Conservation (phyloP, 2,888 invertebrate species). For the Eristalis pertinax region DNA sequence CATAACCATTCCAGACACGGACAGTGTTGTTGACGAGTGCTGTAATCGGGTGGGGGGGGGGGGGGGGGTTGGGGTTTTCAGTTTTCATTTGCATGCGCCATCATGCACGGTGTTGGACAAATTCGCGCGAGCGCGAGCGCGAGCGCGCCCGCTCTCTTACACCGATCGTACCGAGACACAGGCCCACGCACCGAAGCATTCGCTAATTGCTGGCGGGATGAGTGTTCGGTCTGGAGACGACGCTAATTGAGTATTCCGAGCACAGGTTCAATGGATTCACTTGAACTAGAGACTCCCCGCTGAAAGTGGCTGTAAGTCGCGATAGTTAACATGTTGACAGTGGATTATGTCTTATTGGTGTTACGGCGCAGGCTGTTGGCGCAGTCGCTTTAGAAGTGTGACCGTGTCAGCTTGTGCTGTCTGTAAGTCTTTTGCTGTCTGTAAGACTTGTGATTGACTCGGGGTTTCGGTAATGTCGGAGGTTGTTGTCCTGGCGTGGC, state of each 20-base stretch:
- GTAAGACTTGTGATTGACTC: neutral
- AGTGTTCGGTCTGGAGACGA: conserved; percentile 11
- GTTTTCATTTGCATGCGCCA: conserved; percentile 62
- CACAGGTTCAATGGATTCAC: conserved; percentile 61
- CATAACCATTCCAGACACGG: conserved; percentile 31
- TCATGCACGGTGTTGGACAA: conserved; percentile 48
- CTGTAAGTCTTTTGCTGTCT: neutral
- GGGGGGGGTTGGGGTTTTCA: neutral
- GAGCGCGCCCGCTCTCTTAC: too few relatives aligned
- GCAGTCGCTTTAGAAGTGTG: conserved; percentile 14
- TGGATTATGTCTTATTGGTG: conserved; percentile 15
- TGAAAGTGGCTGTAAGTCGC: conserved; percentile 18
- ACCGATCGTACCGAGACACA: conserved; percentile 25
- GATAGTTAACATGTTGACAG: conserved; percentile 29
- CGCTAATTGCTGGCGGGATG: conserved; percentile 43
- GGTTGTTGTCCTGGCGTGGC: conserved; percentile 10
- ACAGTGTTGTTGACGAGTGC: too few relatives aligned
- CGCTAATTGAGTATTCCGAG: conserved; percentile 59
- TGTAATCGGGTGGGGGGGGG: neutral
- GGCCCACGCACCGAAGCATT: conserved; percentile 37
- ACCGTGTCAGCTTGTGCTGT: conserved; percentile 2
- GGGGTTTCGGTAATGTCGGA: neutral
- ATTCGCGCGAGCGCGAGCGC: conserved; percentile 36
- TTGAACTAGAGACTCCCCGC: conserved; percentile 59
- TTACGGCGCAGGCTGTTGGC: neutral